A percentile compares a stretch with the other conserved stretches of the same genome.
Conservation (phyloP, 2,113 vertebrate genomes). For the Sinosuthora webbiana region DNA sequence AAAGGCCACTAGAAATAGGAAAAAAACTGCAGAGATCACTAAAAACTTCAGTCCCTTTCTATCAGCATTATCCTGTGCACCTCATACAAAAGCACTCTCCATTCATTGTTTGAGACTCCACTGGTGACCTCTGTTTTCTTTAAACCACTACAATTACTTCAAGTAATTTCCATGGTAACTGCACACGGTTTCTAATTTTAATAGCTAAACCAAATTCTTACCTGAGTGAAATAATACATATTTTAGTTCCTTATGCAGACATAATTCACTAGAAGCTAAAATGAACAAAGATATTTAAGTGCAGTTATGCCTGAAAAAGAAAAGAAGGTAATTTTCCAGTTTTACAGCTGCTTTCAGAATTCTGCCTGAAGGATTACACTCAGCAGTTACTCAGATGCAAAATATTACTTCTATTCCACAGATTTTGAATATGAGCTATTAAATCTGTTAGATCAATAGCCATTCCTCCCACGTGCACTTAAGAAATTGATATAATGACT, state of each 20-base stretch:
- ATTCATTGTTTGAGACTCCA: not conserved
- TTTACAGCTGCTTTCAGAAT: slow-evolving; percentile 70
- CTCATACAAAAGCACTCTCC: not conserved
- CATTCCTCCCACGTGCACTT: slow-evolving; percentile 63
- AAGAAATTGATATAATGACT: slow-evolving; percentile 56
- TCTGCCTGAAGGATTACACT: slow-evolving; percentile 66
- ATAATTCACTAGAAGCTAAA: slow-evolving; percentile 57
- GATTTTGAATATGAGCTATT: slow-evolving; percentile 65
- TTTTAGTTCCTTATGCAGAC: slow-evolving; percentile 38
- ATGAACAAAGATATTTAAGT: slow-evolving; percentile 51
- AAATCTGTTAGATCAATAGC: slow-evolving; percentile 67
- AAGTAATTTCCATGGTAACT: not conserved
- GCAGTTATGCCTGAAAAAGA: slow-evolving; percentile 61
- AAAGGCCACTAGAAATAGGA: not conserved
- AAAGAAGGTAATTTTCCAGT: slow-evolving; percentile 67
- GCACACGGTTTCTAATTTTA: not conserved
- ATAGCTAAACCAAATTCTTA: not conserved
- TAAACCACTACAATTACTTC: slow-evolving; percentile 1
- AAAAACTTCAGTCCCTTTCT: not conserved
- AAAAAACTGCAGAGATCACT: not conserved
- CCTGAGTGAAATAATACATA: not conserved
- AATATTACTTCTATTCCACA: slow-evolving; percentile 69
- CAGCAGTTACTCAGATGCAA: slow-evolving; percentile 61
- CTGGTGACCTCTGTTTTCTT: slow-evolving; percentile 48
- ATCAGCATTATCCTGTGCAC: not conserved